These are phyloP conservation scores for Drosophila atroscutellata DNA, from an alignment of 2,888 invertebrate genomes.

Conservation along the genomic window DNA sequence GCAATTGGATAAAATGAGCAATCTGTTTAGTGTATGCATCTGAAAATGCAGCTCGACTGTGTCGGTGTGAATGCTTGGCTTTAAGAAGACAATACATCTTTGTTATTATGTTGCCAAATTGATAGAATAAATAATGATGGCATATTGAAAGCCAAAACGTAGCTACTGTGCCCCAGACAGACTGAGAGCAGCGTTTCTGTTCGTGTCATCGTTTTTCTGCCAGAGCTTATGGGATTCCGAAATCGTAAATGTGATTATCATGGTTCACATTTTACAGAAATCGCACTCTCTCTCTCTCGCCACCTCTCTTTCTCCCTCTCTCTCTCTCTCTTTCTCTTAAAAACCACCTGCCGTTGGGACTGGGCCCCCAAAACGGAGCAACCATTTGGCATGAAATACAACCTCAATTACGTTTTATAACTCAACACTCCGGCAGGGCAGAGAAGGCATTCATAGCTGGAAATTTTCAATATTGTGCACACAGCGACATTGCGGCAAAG, in stretches of 20 bases:
- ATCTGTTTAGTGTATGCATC: not conserved
- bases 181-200: conserved; percentile 9
- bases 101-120: conserved; percentile 25
- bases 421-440: conserved; percentile 39
- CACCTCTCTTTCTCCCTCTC: not conserved
- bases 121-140: conserved; percentile 29
- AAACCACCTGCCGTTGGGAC: conserved; percentile 45
- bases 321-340: not conserved
- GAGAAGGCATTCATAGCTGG: conserved; percentile 18
- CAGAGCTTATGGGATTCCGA: conserved; percentile 41
- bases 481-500: conserved; percentile 14
- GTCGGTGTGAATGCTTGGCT: not conserved
- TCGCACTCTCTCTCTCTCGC: not conserved
- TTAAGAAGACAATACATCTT: conserved; percentile 8
- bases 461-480: conserved; percentile 57
- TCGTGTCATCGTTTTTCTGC: conserved; percentile 16
- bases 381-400: conserved; percentile 67
- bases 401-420: conserved; percentile 69
- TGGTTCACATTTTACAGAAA: conserved; percentile 18
- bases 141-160: conserved; percentile 27
- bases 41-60: not conserved
- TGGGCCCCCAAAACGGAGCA: conserved; percentile 11
- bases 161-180: conserved; percentile 2
- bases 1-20: not conserved
- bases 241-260: conserved; percentile 50